A percentile compares a stretch with the other conserved stretches of the same genome.
Conservation (phyloP, 2,888 invertebrate genomes). For the Atherix ibis region DNA sequence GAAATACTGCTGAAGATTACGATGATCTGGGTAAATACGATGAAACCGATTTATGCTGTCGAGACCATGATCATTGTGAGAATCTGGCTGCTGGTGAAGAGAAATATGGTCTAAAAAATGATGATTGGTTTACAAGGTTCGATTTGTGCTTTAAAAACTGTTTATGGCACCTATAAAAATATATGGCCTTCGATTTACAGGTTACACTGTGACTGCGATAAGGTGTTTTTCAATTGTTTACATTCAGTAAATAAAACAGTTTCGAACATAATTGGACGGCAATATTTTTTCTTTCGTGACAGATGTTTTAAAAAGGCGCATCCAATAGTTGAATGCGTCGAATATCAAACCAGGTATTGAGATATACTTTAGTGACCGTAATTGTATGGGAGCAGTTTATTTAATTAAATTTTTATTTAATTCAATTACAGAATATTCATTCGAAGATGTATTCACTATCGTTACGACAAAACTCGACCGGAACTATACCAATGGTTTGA, state of each 20-base stretch:
- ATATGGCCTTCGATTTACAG: conserved; percentile 1
- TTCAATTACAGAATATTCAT: conserved; percentile 10
- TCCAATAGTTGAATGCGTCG: conserved; percentile 12
- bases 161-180: not conserved
- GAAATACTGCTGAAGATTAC: conserved; percentile 57
- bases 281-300: conserved; percentile 14
- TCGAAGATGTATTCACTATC: conserved; percentile 14
- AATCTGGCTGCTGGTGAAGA: conserved; percentile 18
- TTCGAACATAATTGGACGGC: conserved; percentile 12
- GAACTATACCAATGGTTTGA: conserved; percentile 16
- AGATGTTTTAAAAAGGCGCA: conserved; percentile 13
- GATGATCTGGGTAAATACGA: conserved; percentile 63
- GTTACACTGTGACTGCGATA: conserved; percentile 15
- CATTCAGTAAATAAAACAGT: conserved; percentile 8
- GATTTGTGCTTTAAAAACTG: not conserved
- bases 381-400: conserved; percentile 3
- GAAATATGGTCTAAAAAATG: conserved; percentile 14
- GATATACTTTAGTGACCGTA: too few species aligned
- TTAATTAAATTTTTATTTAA: not conserved
- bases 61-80: conserved; percentile 49
- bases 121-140: conserved; percentile 13
- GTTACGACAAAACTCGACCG: conserved; percentile 10
- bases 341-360: conserved; percentile 12
- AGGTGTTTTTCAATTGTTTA: conserved; percentile 13
- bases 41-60: conserved; percentile 64